A percentile compares a stretch with the other conserved stretches of the same genome.
These are phyloP conservation scores for Erythrolamprus reginae DNA, from an alignment of 2,113 vertebrate species.

Conservation along the genomic window DNA sequence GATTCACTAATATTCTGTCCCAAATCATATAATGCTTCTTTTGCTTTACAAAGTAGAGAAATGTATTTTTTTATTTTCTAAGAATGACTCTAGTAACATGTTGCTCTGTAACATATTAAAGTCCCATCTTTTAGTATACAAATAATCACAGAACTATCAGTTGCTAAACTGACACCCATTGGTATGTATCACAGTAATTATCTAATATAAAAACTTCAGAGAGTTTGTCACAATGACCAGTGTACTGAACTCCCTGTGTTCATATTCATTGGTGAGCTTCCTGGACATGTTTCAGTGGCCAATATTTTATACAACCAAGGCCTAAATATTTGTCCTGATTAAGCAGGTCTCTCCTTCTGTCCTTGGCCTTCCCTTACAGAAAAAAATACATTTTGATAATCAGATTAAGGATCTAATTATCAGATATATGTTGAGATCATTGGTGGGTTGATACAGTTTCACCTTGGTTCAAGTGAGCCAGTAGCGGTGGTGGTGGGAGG, in stretches of 20 bases:
- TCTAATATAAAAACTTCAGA: background rate
- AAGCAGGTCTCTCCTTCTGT: background rate
- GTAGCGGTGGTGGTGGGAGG: too few species aligned
- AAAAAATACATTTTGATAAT: background rate
- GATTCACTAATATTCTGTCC: background rate
- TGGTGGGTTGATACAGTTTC: too few species aligned
- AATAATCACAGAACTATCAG: background rate
- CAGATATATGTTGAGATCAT: background rate
- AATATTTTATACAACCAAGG: background rate
- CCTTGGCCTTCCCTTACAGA: background rate
- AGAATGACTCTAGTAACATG: background rate
- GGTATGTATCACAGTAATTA: background rate
- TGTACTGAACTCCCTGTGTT: background rate
- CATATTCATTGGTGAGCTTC: background rate
- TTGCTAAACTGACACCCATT: background rate
- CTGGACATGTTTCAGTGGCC: background rate
- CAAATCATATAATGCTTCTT: background rate
- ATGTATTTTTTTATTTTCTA: background rate
- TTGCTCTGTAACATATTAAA: background rate
- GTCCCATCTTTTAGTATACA: background rate
- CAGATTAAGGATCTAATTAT: background rate
- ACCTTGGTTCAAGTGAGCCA: too few species aligned
- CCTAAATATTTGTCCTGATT: background rate
- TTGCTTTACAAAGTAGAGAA: background rate
- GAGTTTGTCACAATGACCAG: background rate